Evolutionary conservation across 2,888 invertebrate species (phyloP).

Genomic region (Allolobophora icterica): DNA sequence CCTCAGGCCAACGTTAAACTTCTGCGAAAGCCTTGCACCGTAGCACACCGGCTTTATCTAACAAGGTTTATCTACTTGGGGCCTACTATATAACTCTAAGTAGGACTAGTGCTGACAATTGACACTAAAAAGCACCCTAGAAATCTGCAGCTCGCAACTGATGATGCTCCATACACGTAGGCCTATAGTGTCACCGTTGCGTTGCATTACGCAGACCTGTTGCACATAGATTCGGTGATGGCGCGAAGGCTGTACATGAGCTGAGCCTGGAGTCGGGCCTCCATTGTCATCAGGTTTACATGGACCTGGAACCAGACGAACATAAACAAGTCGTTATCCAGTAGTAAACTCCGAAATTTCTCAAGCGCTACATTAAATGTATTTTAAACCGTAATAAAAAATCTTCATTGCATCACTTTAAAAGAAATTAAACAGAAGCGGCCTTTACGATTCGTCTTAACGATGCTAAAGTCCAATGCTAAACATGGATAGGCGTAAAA

Average conservation of each 20-base stretch:
- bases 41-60: neutral
- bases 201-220: neutral
- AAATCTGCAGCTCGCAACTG: too few relatives aligned
- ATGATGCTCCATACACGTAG: too few relatives aligned
- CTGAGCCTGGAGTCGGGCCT: constrained; percentile 85
- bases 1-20: neutral
- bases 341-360: neutral
- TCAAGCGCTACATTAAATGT: neutral
- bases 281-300: constrained; percentile 84
- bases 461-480: neutral
- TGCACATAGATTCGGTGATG: constrained; percentile 75
- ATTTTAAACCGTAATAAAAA: neutral
- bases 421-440: neutral
- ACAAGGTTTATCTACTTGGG: neutral
- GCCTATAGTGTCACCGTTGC: neutral
- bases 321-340: neutral
- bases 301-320: constrained; percentile 73
- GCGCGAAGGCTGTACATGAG: constrained; percentile 82
- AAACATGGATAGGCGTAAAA: neutral
- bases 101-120: too few relatives aligned
- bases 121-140: too few relatives aligned
- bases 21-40: neutral
- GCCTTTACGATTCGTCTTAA: neutral
- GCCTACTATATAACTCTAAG: too few relatives aligned
- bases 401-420: neutral